A percentile compares a stretch with the other conserved stretches of the same genome.
Conservation (phyloP, 2,888 invertebrate genomes). For the Epinotia nisella region DNA sequence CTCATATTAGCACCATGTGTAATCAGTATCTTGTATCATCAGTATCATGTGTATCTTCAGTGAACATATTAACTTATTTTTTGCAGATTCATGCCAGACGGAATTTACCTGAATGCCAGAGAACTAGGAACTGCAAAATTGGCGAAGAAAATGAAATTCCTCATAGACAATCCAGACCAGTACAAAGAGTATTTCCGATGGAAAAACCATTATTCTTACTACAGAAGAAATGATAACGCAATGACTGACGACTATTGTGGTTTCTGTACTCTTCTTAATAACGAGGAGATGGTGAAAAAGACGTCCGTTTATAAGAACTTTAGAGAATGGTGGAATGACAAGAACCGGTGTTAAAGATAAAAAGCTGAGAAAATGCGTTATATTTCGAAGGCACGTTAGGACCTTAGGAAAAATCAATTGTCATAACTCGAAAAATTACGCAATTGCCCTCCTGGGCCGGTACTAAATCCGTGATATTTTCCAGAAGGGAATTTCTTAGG, state of each 20-base stretch:
- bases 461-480: too few relatives aligned
- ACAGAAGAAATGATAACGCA: conserved; percentile 55
- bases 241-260: conserved; percentile 73
- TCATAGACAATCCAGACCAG: conserved; percentile 62
- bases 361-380: not conserved
- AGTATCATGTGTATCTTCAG: too few relatives aligned
- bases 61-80: conserved; percentile 8
- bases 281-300: conserved; percentile 57
- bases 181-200: conserved; percentile 72
- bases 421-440: too few relatives aligned
- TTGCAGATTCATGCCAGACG: conserved; percentile 75
- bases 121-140: conserved; percentile 58
- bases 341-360: conserved; percentile 28
- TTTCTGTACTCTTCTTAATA: conserved; percentile 67
- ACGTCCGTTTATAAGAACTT: conserved; percentile 61
- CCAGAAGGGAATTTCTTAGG: too few relatives aligned
- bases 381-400: too few relatives aligned
- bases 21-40: too few relatives aligned
- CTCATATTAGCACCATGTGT: not conserved
- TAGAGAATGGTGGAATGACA: conserved; percentile 68
- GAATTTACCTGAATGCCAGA: conserved; percentile 68
- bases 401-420: too few relatives aligned
- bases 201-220: conserved; percentile 70
- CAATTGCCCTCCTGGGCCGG: too few relatives aligned
- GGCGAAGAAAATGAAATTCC: conserved; percentile 62